These are phyloP conservation scores for Tribolium madens DNA, from an alignment of 1,140 invertebrate species.

Conservation along the genomic window DNA sequence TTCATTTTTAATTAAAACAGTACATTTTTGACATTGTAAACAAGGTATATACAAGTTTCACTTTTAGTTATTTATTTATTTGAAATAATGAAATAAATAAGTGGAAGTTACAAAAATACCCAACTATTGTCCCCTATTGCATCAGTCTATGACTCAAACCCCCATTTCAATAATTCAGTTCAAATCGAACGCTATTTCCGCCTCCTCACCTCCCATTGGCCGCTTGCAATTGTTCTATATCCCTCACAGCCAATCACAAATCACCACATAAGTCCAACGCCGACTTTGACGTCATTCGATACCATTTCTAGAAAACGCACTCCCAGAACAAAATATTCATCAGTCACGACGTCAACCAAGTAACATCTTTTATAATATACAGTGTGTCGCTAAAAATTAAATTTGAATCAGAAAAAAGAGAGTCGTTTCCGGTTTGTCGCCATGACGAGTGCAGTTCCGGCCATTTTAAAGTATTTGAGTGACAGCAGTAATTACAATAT, in stretches of 20 bases:
- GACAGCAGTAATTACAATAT: constrained; percentile 64
- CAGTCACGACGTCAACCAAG: not conserved
- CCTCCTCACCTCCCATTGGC: not conserved
- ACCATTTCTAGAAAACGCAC: not conserved
- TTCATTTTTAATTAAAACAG: too few relatives aligned
- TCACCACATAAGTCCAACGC: not conserved
- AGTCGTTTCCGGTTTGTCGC: too few relatives aligned
- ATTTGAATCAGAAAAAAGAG: too few relatives aligned
- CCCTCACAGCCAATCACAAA: not conserved
- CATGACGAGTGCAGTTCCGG: constrained; percentile 65
- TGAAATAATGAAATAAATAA: too few relatives aligned
- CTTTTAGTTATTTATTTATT: too few relatives aligned
- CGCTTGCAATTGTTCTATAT: not conserved
- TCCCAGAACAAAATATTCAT: not conserved
- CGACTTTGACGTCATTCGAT: not conserved
- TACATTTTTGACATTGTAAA: too few relatives aligned
- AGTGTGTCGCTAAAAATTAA: too few relatives aligned
- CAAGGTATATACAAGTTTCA: too few relatives aligned
- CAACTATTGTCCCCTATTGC: not conserved
- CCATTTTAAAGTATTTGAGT: constrained; percentile 67
- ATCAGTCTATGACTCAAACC: not conserved
- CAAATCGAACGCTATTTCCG: not conserved
- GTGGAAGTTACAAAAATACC: too few relatives aligned
- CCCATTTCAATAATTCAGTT: not conserved
- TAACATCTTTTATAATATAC: not conserved